phyloP scores from a whole-genome alignment of 1,140 invertebrate species.

The Scaptodrosophila lebanonensis region DNA sequence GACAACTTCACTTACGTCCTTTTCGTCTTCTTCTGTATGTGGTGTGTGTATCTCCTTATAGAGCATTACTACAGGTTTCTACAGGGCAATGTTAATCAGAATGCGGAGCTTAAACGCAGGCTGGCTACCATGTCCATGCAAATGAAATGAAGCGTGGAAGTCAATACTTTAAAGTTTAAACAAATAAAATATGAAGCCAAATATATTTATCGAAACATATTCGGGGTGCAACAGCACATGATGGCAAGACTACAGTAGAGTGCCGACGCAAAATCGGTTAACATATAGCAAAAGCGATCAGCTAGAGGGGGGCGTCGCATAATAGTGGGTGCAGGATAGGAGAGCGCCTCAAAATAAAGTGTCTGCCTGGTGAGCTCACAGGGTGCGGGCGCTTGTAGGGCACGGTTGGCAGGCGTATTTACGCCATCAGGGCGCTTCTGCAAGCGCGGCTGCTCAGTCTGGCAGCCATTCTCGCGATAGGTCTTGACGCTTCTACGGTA shows the following conservation, averaged over 20 bases:
- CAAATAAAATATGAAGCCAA: not conserved
- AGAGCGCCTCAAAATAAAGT: slow-evolving; percentile 40
- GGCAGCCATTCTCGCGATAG: slow-evolving; percentile 8
- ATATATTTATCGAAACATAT: slow-evolving; percentile 53
- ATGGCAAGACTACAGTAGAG: slow-evolving; percentile 64
- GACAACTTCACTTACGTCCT: slow-evolving; percentile 55
- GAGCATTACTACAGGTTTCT: slow-evolving; percentile 43
- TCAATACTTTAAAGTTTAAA: too few relatives aligned
- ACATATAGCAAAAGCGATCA: slow-evolving; percentile 64
- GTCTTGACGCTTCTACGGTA: slow-evolving; percentile 2
- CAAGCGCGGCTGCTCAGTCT: slow-evolving; percentile 52
- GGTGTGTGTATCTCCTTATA: slow-evolving; percentile 53
- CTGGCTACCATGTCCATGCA: not conserved
- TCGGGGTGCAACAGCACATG: slow-evolving; percentile 67
- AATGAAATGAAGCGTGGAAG: slow-evolving; percentile 16
- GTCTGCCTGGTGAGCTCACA: slow-evolving; percentile 47
- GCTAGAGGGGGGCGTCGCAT: slow-evolving; percentile 31
- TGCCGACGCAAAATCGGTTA: slow-evolving; percentile 60
- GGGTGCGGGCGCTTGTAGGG: slow-evolving; percentile 9
- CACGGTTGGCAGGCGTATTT: not conserved
- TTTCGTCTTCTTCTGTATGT: slow-evolving; percentile 48
- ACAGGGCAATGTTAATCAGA: slow-evolving; percentile 18
- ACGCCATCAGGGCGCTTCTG: not conserved
- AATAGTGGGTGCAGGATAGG: slow-evolving; percentile 19
- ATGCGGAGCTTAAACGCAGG: slow-evolving; percentile 5